A percentile compares a stretch with the other conserved stretches of the same genome.
Evolutionary conservation across 2,888 invertebrate species (phyloP).

Genomic region (Drosophila kanekoi): DNA sequence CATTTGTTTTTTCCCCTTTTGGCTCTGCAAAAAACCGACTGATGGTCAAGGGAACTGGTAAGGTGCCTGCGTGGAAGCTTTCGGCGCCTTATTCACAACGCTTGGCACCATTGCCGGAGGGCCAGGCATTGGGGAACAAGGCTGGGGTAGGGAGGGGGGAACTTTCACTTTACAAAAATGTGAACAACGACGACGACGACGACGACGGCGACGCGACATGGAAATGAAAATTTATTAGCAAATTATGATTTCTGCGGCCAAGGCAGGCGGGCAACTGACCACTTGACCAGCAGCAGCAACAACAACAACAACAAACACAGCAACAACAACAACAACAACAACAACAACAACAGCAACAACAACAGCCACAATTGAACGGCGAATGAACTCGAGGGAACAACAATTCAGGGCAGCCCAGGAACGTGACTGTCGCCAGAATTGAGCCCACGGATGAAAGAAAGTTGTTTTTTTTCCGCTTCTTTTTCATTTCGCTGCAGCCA

Average conservation of each 20-base stretch:
- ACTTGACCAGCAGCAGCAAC: conserved; percentile 46
- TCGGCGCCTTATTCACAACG: conserved; percentile 35
- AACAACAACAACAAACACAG: conserved; percentile 19
- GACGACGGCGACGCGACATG: conserved; percentile 59
- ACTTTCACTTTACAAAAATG: conserved; percentile 69
- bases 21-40: background rate
- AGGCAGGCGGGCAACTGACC: conserved; percentile 23
- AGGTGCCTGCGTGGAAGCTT: conserved; percentile 25
- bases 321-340: conserved; percentile 19
- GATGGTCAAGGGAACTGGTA: background rate
- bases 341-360: conserved; percentile 21
- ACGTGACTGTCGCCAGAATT: conserved; percentile 75
- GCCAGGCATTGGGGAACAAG: background rate
- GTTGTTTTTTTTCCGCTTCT: conserved; percentile 39
- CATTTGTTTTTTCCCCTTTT: conserved; percentile 31
- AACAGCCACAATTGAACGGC: conserved; percentile 29
- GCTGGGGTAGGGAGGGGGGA: conserved; percentile 7
- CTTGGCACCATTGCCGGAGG: conserved; percentile 32
- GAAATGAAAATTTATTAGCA: conserved; percentile 77
- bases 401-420: conserved; percentile 72
- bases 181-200: conserved; percentile 42
- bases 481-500: conserved; percentile 14
- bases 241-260: conserved; percentile 75
- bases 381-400: conserved; percentile 57
- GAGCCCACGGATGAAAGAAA: conserved; percentile 71